phyloP scores from a whole-genome alignment of 2,888 invertebrate genomes.

The Drosophila diplacantha region DNA sequence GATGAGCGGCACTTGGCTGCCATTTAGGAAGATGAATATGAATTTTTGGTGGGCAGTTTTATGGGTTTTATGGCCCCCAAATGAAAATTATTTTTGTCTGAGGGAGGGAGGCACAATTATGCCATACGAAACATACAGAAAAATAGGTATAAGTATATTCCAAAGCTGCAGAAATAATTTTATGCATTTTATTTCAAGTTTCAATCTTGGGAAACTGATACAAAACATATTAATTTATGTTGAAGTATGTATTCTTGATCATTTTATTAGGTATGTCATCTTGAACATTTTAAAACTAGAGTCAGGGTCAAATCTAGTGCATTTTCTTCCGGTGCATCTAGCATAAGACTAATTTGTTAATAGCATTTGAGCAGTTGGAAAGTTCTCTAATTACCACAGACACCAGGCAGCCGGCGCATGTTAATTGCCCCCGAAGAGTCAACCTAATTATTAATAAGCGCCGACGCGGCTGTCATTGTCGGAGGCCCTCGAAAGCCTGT shows the following conservation, averaged over 20 bases:
- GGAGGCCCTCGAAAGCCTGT: slow-evolving; percentile 49
- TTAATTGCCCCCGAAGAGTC: slow-evolving; percentile 44
- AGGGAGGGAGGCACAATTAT: not conserved
- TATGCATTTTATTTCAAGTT: not conserved
- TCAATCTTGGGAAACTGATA: too few relatives aligned
- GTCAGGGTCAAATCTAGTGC: not conserved
- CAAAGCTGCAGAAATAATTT: not conserved
- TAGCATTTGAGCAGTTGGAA: slow-evolving; percentile 46
- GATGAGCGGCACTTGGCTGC: slow-evolving; percentile 47
- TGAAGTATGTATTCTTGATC: too few relatives aligned
- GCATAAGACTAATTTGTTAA: slow-evolving; percentile 10
- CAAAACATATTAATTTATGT: too few relatives aligned
- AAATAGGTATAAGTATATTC: too few relatives aligned
- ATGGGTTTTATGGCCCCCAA: slow-evolving; percentile 43
- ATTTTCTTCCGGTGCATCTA: slow-evolving; percentile 5
- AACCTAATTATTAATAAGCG: slow-evolving; percentile 70
- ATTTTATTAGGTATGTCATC: too few relatives aligned
- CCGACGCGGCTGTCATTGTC: slow-evolving; percentile 64
- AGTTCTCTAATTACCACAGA: slow-evolving; percentile 65
- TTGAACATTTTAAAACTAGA: too few relatives aligned
- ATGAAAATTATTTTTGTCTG: not conserved
- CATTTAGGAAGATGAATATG: slow-evolving; percentile 65
- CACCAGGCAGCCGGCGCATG: slow-evolving; percentile 27
- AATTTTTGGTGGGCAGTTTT: slow-evolving; percentile 44
- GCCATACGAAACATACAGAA: not conserved